These are phyloP conservation scores for Heliconius cydno DNA, from an alignment of 2,888 invertebrate genomes.

Conservation along the genomic window DNA sequence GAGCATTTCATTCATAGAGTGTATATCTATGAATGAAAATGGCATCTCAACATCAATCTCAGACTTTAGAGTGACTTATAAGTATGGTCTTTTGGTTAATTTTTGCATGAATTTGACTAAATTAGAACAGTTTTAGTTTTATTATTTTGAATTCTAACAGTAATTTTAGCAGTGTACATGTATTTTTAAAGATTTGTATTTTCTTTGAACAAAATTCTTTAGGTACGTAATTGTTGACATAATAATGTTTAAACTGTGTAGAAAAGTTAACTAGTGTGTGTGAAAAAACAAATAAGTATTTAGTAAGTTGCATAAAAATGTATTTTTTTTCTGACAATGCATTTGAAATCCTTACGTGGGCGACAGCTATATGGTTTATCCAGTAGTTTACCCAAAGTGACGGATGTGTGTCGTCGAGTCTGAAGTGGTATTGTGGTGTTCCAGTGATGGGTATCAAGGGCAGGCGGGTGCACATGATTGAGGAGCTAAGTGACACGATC, in stretches of 20 bases:
- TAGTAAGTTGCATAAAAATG: neutral
- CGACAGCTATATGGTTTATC: neutral
- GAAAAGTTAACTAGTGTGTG: neutral
- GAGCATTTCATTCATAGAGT: too few relatives aligned
- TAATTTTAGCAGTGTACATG: too few relatives aligned
- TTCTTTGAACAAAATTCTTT: too few relatives aligned
- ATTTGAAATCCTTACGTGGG: neutral
- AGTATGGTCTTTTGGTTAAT: too few relatives aligned
- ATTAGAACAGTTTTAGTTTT: too few relatives aligned
- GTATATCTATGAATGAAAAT: too few relatives aligned
- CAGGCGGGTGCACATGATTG: slow-evolving; percentile 98
- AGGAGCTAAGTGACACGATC: slow-evolving; percentile 98
- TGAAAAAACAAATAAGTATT: neutral
- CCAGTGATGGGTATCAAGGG: slow-evolving; percentile 99
- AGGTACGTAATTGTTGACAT: too few relatives aligned
- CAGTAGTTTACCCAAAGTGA: neutral
- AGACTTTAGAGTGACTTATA: too few relatives aligned
- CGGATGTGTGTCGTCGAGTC: slow-evolving; percentile 19
- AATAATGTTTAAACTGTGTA: neutral
- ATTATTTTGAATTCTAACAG: too few relatives aligned
- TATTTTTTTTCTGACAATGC: neutral
- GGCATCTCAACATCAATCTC: too few relatives aligned
- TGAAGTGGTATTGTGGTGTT: slow-evolving; percentile 77
- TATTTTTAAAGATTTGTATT: too few relatives aligned
- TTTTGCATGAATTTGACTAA: too few relatives aligned